Evolutionary conservation across 2,888 invertebrate genomes (phyloP).

Genomic region (Leuctra nigra): DNA sequence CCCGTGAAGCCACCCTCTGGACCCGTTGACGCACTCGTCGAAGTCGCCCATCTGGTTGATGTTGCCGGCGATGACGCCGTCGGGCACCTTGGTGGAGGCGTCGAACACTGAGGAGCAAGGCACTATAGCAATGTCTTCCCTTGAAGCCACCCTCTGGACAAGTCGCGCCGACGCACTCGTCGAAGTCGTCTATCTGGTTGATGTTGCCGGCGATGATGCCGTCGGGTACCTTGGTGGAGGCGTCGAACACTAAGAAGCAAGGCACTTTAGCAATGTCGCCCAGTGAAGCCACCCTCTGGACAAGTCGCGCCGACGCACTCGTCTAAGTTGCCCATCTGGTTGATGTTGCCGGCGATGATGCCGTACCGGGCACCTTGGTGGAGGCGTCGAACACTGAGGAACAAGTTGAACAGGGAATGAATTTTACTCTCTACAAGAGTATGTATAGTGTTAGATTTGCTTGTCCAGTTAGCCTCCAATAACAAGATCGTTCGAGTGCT

Average conservation of each 20-base stretch:
- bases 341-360: conserved; percentile 16
- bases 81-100: conserved; percentile 23
- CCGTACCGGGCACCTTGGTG: conserved; percentile 22
- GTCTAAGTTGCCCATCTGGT: conserved; percentile 24
- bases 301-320: conserved; percentile 18
- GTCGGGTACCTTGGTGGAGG: conserved; percentile 7
- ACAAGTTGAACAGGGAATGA: too few relatives aligned
- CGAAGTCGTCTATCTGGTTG: background rate
- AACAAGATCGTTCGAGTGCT: too few relatives aligned
- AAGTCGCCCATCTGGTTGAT: conserved; percentile 21
- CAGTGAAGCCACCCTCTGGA: background rate
- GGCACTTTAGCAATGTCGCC: conserved; percentile 15
- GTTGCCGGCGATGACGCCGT: conserved; percentile 19
- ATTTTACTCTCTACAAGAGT: too few relatives aligned
- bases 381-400: conserved; percentile 25
- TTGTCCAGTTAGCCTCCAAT: too few relatives aligned
- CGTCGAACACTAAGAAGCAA: conserved; percentile 12
- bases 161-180: conserved; percentile 1
- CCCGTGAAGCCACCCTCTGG: too few relatives aligned
- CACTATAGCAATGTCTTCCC: conserved; percentile 6
- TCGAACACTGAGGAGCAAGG: conserved; percentile 25
- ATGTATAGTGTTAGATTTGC: too few relatives aligned
- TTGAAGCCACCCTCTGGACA: conserved; percentile 1
- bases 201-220: background rate
- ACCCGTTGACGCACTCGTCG: conserved; percentile 25